These are phyloP conservation scores for Atopsyche davidsoni DNA, from an alignment of 1,140 invertebrate species.

Conservation along the genomic window DNA sequence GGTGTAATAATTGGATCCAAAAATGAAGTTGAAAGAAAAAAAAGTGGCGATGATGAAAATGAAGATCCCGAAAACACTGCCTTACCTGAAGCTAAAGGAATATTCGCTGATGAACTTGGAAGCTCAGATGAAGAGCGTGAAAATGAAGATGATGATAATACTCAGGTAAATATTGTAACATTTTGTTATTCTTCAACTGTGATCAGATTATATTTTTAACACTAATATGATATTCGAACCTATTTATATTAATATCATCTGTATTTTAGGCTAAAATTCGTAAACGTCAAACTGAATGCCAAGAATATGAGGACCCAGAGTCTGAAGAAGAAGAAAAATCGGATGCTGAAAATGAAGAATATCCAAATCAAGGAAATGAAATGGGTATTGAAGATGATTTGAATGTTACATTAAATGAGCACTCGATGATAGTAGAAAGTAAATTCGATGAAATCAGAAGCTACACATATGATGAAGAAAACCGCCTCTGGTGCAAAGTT, in stretches of 20 bases:
- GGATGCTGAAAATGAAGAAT: slow-evolving; percentile 40
- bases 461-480: slow-evolving; percentile 71
- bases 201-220: neutral
- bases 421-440: slow-evolving; percentile 19
- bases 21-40: slow-evolving; percentile 38
- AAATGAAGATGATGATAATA: slow-evolving; percentile 58
- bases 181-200: neutral
- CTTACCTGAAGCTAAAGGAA: slow-evolving; percentile 38
- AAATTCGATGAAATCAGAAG: slow-evolving; percentile 42
- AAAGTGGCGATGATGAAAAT: slow-evolving; percentile 46
- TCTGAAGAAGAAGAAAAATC: slow-evolving; percentile 48
- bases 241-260: neutral
- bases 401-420: slow-evolving; percentile 34
- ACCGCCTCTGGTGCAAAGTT: slow-evolving; percentile 51
- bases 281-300: slow-evolving; percentile 44
- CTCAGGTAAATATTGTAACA: slow-evolving; percentile 34
- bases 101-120: slow-evolving; percentile 49
- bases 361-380: slow-evolving; percentile 40
- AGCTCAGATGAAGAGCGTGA: slow-evolving; percentile 77
- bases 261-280: slow-evolving; percentile 43
- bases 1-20: slow-evolving; percentile 11
- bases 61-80: slow-evolving; percentile 56
- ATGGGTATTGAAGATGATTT: slow-evolving; percentile 32
- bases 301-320: slow-evolving; percentile 51
- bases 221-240: neutral